Evolutionary conservation across 2,113 vertebrate species (phyloP).

Genomic region (Mobula hypostoma): DNA sequence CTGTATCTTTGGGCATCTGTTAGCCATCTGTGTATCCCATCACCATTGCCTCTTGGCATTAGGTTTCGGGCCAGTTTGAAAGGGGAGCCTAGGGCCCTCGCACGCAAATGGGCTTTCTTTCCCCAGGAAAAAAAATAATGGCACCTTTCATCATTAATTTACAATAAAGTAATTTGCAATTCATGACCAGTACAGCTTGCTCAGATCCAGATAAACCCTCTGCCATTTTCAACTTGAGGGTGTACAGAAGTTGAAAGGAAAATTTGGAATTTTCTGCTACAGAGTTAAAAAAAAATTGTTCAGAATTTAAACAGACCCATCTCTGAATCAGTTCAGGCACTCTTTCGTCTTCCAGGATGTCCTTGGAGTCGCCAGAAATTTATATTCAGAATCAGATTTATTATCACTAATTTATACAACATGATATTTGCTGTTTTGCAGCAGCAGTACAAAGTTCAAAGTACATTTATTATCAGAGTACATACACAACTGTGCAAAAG

Average conservation of each 20-base stretch:
- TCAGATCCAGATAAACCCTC: neutral
- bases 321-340: neutral
- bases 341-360: neutral
- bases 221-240: neutral
- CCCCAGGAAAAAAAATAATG: neutral
- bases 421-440: too few species aligned
- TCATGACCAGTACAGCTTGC: too few species aligned
- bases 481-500: too few species aligned
- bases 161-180: neutral
- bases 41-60: neutral
- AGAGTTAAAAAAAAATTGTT: neutral
- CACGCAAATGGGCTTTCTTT: neutral
- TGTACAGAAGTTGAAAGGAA: neutral
- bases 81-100: neutral
- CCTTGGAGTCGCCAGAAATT: neutral
- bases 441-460: too few species aligned
- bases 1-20: neutral
- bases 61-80: neutral
- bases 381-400: neutral
- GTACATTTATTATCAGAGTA: too few species aligned
- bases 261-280: neutral
- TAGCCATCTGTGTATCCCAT: conserved; percentile 20
- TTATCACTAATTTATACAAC: too few species aligned
- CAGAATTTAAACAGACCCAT: neutral
- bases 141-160: neutral